Evolutionary conservation across 1,140 invertebrate species (phyloP).

Genomic region (Mylabris phalerata): DNA sequence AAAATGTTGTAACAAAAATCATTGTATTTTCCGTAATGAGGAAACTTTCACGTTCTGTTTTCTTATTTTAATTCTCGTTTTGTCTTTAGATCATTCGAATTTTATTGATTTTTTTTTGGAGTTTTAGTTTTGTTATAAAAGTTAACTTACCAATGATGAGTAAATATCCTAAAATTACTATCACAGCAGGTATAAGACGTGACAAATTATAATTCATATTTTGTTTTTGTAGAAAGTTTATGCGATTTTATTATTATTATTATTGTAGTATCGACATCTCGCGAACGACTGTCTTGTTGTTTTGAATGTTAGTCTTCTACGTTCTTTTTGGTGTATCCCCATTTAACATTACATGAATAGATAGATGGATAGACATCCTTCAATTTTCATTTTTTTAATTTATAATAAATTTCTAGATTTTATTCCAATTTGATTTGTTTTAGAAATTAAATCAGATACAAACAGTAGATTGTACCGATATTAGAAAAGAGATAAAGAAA

Average conservation of each 20-base stretch:
- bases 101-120: constrained; percentile 1
- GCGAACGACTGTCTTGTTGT: constrained; percentile 16
- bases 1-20: background rate
- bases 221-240: constrained; percentile 16
- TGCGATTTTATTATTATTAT: constrained; percentile 2
- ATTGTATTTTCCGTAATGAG: background rate
- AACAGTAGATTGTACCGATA: background rate
- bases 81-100: background rate
- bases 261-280: constrained; percentile 24
- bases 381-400: background rate
- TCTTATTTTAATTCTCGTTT: background rate
- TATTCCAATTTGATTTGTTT: constrained; percentile 9
- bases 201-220: constrained; percentile 19
- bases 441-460: constrained; percentile 14
- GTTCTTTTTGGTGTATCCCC: background rate
- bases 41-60: background rate
- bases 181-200: constrained; percentile 29
- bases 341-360: constrained; percentile 1
- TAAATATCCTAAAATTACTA: constrained; percentile 33
- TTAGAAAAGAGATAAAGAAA: constrained; percentile 16
- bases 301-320: background rate
- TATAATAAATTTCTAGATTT: constrained; percentile 5
- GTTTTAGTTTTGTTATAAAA: background rate
- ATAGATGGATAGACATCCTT: constrained; percentile 9
- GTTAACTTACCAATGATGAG: constrained; percentile 28